Evolutionary conservation across 2,888 invertebrate species (phyloP), one percentile per base, ranked within the genome.

Genomic region (Hydropsyche betteni): DNA sequence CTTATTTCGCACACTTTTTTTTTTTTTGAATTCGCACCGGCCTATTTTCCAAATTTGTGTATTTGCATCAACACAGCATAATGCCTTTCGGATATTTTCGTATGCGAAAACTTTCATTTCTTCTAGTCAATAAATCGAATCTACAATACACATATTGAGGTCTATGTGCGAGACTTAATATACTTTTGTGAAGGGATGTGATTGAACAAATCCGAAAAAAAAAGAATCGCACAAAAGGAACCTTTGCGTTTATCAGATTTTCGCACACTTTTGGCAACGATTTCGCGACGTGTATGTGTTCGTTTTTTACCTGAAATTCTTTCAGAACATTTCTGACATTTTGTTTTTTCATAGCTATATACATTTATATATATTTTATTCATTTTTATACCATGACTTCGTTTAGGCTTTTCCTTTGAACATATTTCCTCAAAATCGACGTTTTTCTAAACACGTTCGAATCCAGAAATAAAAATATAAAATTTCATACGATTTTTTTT

Each of bases 161-260:
- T 16, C 4, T 58, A 16, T 16, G 24, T 58, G 16, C 53, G 16
- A 44, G 44, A 44, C 44, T 44, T 44, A 14, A 44, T 44, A 44
- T 44, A 44, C 44, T 58, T 4, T 58, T 24, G 58, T 4, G 16
- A 58, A 58, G 24, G 8, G 58, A 58, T 24, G 16, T 58, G 58
- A 58, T 58, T 58, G 58, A 58, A 58, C 58, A 58, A 58, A 58
- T 58, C 58, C 58, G 24, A 58, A n/a, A 58, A 44, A 55, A 58
- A 58, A 58, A 24, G 16, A 16, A 58, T 16, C 16, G 58, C 14
- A 58, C 58, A 58, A 58, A 58, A 24, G 58, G 58, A 58, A 58
- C 58, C 58, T 58, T 58, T 24, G 24, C 58, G 14, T 58, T 58
- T 58, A 58, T 58, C 58, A 58, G 58, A 58, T 58, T 58, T 58